Evolutionary conservation across 2,113 vertebrate species (phyloP), one percentile per base, ranked within the genome.

Genomic region (Pogona vitticeps): DNA sequence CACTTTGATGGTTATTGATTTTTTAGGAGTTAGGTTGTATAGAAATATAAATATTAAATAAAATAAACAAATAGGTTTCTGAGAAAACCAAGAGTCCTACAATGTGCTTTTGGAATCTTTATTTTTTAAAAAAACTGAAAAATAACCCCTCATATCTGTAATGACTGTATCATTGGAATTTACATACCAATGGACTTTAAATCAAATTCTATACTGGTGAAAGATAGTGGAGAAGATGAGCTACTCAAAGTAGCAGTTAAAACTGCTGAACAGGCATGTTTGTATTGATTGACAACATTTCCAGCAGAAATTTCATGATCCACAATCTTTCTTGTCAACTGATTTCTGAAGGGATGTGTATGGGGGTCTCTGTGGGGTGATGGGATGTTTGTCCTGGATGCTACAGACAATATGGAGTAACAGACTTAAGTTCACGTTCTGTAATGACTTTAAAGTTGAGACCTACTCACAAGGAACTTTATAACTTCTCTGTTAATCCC

Each of bases 381-480:
- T 63, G 28, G 26, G 15, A 33, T 76, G 23, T 38, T 21, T 75
- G n/a, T 78, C n/a, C 23, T 80, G 65, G 67, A 40, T 73, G 31
- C 13, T 6, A 26, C 73, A 10, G 15, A 58, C 28, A 31, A 31
- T 72, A 61, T 1, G 21, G 63, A 59, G 3, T 82, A 56, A 73
- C 88, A 86, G 72, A 61, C 83, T 79, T 52, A 1, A 56, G 12
- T 20, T 73, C 42, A 26, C 20, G 59, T 79, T 81, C 76, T 33
- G 72, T 14, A 12, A 1, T 89, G 63, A 56, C 72, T 89, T 86
- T 85, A 87, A 91, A 90, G 88, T 52, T 14, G 73, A 59, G 73
- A 89, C 67, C 9, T 6, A 23, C 31, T 21, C 15, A 31, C 23
- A 71, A 80, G 33, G 52, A 71, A 78, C 38, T 67, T 33, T 38